Evolutionary conservation across 2,797 vertebrate species (phyloP), one percentile per base, ranked within the genome.

Genomic region (Intellagama lesueurii): DNA sequence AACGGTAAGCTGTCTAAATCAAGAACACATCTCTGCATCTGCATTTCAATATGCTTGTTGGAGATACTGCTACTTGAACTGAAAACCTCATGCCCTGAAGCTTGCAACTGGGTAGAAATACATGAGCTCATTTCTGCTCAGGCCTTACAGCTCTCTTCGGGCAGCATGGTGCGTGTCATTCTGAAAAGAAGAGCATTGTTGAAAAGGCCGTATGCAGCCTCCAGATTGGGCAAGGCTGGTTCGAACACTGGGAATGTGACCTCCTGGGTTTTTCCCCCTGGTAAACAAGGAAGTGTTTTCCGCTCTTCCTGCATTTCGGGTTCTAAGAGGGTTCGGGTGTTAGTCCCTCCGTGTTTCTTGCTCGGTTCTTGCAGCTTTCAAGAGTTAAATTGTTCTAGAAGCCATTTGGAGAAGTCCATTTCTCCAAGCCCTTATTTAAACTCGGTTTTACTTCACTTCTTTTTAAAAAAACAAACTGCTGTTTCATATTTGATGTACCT

Each of bases 1-100:
- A 99, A 95, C 98, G 99, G 99, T 99, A 98, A 32, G 97, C 94
- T 52, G 83, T 87, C 75, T 73, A 17, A 4, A 89, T 86, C n/a
- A 26, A 0, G 78, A 79, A 69, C 30, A 24, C 68, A 52, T 26
- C 44, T 70, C 0, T 88, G 0, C n/a, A 0, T 76, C 68, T 35
- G 56, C 35, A 7, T 89, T 77, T 76, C 11, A 88, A 47, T 52
- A n/a, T 3, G 3, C 68, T 69, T n/a, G 28, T 24, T 44, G 2
- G 79, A 16, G 49, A 78, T 6, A 30, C 6, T 30, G 16, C 17
- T 70, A 22, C 17, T 56, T 79, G 26, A 73, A 7, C 4, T 35
- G 35, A 49, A 32, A 80, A 81, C 16, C 7, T 47, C 6, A 1
- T 28, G 52, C 3, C 40, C 22, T 75, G 14, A 28, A 16, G 22